Base-by-base conservation (phyloP, 2,113 vertebrate genomes). In the Hirundichthys speculiger region DNA sequence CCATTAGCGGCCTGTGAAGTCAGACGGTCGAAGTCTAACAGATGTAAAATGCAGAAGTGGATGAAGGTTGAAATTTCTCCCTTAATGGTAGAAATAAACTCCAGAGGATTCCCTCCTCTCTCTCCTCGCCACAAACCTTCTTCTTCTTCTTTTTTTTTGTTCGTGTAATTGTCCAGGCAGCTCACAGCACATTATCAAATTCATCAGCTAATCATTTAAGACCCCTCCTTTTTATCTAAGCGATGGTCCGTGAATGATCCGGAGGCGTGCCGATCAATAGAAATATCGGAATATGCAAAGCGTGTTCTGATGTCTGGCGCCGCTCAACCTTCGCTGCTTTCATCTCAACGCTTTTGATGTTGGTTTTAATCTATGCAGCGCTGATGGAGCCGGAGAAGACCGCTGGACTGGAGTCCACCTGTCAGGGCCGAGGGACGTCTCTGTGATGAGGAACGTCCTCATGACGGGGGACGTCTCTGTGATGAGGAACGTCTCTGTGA, bases 121-220 rank as follows among this genome's bases (percentile, higher is more conserved):
- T 47, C 24, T 10, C 3, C 66, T 39, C 6, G 21, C 63, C 66
- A 8, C 16, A 13, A 5, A 6, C 12, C 18, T 30, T 63, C 58
- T 25, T 68, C 62, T 73, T 30, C 5, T 57, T 25, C 10, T 25
- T 57, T 40, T 15, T 30, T 6, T 25, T 40, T 9, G 39, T 66
- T 64, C 67, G 61, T 41, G 59, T 83, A 69, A 79, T 78, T 73
- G 80, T 84, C 64, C 63, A 41, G 69, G 57, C 42, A 38, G 66
- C 80, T 84, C 70, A 54, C 77, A 61, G 68, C 81, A 68, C 80
- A 69, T 85, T 75, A 86, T 83, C 73, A 86, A 75, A 91, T 89
- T 90, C 85, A 84, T 72, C 79, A 79, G 87, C 82, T 87, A 90
- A 90, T 90, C 88, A 91, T 90, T 89, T 90, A 89, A 87, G 85